phyloP scores from a whole-genome alignment of 2,113 vertebrate genomes.

The Sceloporus tristichus region DNA sequence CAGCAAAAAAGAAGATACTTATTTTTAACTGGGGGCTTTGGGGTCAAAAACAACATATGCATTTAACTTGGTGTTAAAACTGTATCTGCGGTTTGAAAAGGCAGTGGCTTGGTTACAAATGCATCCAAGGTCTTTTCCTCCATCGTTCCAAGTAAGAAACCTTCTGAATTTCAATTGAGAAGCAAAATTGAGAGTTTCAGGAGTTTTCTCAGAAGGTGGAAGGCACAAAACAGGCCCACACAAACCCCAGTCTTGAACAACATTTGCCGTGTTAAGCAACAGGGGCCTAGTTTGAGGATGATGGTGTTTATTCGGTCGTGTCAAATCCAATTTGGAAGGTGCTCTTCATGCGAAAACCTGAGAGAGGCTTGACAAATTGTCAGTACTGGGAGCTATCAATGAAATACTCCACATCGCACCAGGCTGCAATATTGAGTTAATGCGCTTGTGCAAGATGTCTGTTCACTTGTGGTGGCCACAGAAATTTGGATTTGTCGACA shows the following conservation, averaged over 20 bases:
- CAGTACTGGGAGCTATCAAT: constrained; percentile 34
- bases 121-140: neutral
- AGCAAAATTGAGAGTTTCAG: neutral
- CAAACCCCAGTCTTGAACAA: neutral
- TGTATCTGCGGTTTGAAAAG: neutral
- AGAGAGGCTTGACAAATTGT: constrained; percentile 46
- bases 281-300: constrained; percentile 18
- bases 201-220: neutral
- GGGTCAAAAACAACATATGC: neutral
- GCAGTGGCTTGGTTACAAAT: too few species aligned
- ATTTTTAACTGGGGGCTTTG: neutral
- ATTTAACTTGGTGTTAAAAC: neutral
- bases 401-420: neutral
- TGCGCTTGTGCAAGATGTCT: constrained; percentile 62
- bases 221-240: neutral
- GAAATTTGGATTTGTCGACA: constrained; percentile 58
- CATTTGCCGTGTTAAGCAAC: constrained; percentile 15
- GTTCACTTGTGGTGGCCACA: constrained; percentile 61
- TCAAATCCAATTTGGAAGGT: constrained; percentile 61
- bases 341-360: constrained; percentile 40
- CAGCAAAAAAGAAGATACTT: constrained; percentile 57
- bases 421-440: constrained; percentile 72
- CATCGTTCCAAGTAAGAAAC: neutral
- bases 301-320: constrained; percentile 55
- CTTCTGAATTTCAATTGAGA: neutral